These are phyloP conservation scores for Poeciliopsis turneri DNA, from an alignment of 2,797 vertebrate species.

Conservation along the genomic window DNA sequence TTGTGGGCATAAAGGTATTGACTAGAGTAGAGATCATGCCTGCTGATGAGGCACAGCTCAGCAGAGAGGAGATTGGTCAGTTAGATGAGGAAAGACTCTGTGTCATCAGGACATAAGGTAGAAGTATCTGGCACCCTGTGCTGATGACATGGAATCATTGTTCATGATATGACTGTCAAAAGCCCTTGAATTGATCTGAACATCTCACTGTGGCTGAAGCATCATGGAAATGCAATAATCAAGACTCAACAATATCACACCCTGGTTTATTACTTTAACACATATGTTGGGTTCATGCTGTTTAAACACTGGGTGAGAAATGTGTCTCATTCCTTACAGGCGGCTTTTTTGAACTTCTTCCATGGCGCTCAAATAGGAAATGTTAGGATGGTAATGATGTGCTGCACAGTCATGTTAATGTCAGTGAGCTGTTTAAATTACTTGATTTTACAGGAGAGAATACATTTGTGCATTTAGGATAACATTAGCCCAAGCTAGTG, in stretches of 20 bases:
- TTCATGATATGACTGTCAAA: constrained; percentile 11
- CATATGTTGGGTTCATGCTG: neutral
- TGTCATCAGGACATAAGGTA: constrained; percentile 35
- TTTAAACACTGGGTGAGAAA: neutral
- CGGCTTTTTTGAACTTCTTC: neutral
- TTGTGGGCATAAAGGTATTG: constrained; percentile 67
- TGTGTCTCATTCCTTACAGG: neutral
- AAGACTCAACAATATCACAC: constrained; percentile 1
- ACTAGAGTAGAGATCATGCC: constrained; percentile 55
- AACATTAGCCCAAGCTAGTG: neutral
- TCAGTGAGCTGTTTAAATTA: neutral
- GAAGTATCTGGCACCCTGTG: neutral
- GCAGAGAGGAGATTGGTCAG: constrained; percentile 38
- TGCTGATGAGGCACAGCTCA: constrained; percentile 61
- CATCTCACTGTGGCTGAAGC: constrained; percentile 25
- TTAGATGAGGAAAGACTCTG: constrained; percentile 14
- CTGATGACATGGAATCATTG: constrained; percentile 18
- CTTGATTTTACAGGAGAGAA: neutral
- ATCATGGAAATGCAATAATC: constrained; percentile 17
- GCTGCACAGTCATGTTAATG: neutral
- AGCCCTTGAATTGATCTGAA: constrained; percentile 15
- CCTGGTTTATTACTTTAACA: neutral
- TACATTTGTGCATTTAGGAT: neutral
- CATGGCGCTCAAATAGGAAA: neutral
- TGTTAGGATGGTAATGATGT: neutral